These are phyloP conservation scores for Ornithoptera priamus DNA, from an alignment of 2,888 invertebrate species.

Conservation along the genomic window DNA sequence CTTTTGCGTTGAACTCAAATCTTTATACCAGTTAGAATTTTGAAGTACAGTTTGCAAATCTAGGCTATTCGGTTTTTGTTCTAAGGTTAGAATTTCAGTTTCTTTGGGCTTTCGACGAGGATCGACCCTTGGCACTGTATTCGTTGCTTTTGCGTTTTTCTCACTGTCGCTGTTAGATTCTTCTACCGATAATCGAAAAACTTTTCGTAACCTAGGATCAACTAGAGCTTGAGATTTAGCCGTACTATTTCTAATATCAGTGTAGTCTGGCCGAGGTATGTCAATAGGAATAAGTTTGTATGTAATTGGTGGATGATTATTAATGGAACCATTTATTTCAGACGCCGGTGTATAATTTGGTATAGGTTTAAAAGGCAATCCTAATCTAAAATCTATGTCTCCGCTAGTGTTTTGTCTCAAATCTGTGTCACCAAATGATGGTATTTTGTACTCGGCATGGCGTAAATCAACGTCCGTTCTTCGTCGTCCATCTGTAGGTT, in stretches of 20 bases:
- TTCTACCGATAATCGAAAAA: slow-evolving; percentile 84
- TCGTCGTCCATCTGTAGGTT: slow-evolving; percentile 71
- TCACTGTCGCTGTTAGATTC: slow-evolving; percentile 82
- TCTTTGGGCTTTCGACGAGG: slow-evolving; percentile 74
- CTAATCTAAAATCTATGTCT: slow-evolving; percentile 88
- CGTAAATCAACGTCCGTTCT: slow-evolving; percentile 77
- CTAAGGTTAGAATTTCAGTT: slow-evolving; percentile 47
- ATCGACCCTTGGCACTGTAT: slow-evolving; percentile 67
- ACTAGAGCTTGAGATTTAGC: slow-evolving; percentile 85
- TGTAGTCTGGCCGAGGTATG: slow-evolving; percentile 87
- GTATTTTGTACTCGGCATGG: slow-evolving; percentile 75
- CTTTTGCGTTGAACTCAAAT: slow-evolving; percentile 85
- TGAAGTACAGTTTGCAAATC: slow-evolving; percentile 83
- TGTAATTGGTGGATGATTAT: slow-evolving; percentile 86
- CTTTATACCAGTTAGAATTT: slow-evolving; percentile 85
- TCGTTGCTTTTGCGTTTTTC: slow-evolving; percentile 59
- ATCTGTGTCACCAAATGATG: slow-evolving; percentile 83
- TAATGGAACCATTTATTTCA: slow-evolving; percentile 91
- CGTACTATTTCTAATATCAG: slow-evolving; percentile 84
- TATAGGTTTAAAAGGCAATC: slow-evolving; percentile 88
- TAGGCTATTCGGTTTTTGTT: slow-evolving; percentile 60
- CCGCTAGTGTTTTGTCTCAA: slow-evolving; percentile 78
- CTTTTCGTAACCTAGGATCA: slow-evolving; percentile 88
- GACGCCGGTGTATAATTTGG: slow-evolving; percentile 91
- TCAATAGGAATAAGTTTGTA: slow-evolving; percentile 83